phyloP scores from a whole-genome alignment of 2,888 invertebrate species.

The Notocelia uddmanniana region DNA sequence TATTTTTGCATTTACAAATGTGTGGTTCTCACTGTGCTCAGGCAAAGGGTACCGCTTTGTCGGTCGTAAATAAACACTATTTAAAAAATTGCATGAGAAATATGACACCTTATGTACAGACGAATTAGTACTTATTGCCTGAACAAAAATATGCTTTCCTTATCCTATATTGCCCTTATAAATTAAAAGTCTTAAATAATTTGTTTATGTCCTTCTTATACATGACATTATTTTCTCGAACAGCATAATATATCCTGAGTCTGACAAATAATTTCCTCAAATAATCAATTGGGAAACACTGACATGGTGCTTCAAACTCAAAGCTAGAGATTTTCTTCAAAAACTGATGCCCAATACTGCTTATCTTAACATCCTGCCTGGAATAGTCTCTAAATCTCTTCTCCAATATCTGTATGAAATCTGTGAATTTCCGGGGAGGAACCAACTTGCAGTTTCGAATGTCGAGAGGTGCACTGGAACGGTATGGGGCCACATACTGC shows the following conservation, averaged over 20 bases:
- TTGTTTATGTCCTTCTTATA: constrained; percentile 44
- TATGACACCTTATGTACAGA: neutral
- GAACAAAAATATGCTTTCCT: neutral
- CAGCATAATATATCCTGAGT: constrained; percentile 50
- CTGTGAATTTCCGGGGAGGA: constrained; percentile 48
- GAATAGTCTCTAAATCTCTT: constrained; percentile 49
- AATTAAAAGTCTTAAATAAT: constrained; percentile 26
- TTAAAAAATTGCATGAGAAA: neutral
- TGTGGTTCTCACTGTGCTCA: too few relatives aligned
- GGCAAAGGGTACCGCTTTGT: neutral
- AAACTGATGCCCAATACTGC: constrained; percentile 49
- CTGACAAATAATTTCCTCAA: constrained; percentile 51
- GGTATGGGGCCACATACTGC: constrained; percentile 35
- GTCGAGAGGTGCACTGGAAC: constrained; percentile 29
- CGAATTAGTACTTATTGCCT: neutral
- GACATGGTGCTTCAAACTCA: constrained; percentile 50
- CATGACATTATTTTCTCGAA: constrained; percentile 50
- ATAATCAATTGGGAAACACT: constrained; percentile 52
- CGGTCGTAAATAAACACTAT: neutral
- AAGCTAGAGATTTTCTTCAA: constrained; percentile 46
- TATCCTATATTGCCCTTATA: constrained; percentile 4
- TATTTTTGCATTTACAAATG: constrained; percentile 55
- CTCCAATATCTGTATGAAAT: constrained; percentile 49
- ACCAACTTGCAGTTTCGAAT: constrained; percentile 40
- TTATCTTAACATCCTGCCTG: constrained; percentile 43